Percentiles rank a stretch among this genome's conserved stretches.
Evolutionary conservation across 2,113 vertebrate genomes (phyloP).

Genomic region (Anhinga rufa): DNA sequence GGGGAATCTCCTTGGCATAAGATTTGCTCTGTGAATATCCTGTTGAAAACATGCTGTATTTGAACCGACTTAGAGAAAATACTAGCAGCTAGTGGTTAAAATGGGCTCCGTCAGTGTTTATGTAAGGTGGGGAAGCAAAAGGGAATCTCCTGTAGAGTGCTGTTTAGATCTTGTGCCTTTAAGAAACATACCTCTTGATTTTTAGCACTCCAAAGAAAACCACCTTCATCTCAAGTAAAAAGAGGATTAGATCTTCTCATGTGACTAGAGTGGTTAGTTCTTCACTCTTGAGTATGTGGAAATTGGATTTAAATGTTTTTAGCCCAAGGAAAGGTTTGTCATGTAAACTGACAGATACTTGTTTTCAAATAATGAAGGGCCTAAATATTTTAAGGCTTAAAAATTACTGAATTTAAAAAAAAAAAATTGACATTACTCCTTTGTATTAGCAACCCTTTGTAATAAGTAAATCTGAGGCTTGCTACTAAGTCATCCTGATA

Average conservation of each 20-base stretch:
- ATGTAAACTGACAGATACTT: background rate
- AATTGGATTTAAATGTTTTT: background rate
- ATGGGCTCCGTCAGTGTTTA: background rate
- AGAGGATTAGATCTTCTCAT: background rate
- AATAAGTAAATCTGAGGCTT: background rate
- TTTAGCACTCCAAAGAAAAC: background rate
- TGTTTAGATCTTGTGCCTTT: background rate
- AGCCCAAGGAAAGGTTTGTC: background rate
- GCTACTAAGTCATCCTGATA: background rate
- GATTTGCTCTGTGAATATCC: background rate
- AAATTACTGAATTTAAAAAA: background rate
- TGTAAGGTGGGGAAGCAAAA: background rate
- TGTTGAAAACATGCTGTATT: background rate
- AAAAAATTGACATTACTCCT: background rate
- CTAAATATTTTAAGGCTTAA: background rate
- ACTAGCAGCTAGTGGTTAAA: background rate
- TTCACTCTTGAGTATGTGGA: background rate
- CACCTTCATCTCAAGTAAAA: background rate
- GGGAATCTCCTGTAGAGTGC: background rate
- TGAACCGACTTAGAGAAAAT: background rate
- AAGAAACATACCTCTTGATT: background rate
- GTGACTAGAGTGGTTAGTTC: background rate
- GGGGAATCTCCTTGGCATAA: background rate
- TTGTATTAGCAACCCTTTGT: background rate
- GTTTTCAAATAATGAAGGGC: background rate